Conservation (phyloP, 2,888 invertebrate genomes). For the Smittia sp. region DNA sequence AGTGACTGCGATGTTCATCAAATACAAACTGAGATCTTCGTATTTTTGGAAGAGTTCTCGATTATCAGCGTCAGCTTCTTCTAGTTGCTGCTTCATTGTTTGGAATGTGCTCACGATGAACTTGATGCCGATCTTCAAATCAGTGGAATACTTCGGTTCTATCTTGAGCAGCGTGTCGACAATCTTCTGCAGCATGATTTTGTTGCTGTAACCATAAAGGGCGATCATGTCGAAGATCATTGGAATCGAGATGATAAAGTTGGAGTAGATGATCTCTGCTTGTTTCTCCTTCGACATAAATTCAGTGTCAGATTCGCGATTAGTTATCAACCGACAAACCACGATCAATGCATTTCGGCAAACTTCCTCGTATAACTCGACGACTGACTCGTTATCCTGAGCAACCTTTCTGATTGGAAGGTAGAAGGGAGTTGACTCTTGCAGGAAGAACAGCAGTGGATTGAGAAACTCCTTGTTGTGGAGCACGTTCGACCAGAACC, state of each 20-base stretch:
- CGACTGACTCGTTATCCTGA: constrained; percentile 54
- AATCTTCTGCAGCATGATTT: constrained; percentile 60
- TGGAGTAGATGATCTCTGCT: constrained; percentile 70
- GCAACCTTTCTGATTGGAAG: constrained; percentile 55
- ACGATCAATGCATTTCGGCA: constrained; percentile 67
- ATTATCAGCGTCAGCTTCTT: constrained; percentile 48
- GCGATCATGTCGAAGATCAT: constrained; percentile 75
- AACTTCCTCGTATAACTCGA: constrained; percentile 58
- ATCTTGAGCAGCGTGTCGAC: constrained; percentile 62
- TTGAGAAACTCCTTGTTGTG: constrained; percentile 64
- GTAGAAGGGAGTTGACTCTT: constrained; percentile 70
- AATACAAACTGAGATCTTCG: constrained; percentile 66
- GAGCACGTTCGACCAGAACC: constrained; percentile 71
- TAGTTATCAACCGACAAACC: constrained; percentile 73
- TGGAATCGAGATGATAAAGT: constrained; percentile 79
- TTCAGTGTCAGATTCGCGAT: constrained; percentile 69
- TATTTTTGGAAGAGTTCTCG: constrained; percentile 49
- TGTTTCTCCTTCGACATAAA: constrained; percentile 66
- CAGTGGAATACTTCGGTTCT: constrained; percentile 60
- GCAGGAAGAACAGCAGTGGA: constrained; percentile 68
- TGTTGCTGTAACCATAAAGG: constrained; percentile 68
- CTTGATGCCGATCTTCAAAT: constrained; percentile 57
- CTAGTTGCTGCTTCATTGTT: constrained; percentile 49
- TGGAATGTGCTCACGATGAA: constrained; percentile 57
- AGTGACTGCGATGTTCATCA: constrained; percentile 69